Evolutionary conservation across 2,888 invertebrate genomes (phyloP).

Genomic region (Baccha elongata): DNA sequence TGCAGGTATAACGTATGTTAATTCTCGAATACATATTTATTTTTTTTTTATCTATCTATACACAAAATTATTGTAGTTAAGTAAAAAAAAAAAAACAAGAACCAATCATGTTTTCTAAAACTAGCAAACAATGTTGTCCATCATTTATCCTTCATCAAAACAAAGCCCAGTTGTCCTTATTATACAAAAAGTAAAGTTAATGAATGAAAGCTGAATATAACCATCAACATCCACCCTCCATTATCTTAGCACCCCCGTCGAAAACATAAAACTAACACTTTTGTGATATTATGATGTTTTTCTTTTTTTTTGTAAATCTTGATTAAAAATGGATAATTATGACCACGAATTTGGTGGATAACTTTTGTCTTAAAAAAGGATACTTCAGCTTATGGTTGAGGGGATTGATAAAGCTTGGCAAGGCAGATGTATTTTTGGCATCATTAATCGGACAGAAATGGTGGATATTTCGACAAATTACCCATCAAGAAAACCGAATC

Average conservation of each 20-base stretch:
- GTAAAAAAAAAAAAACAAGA: too few relatives aligned
- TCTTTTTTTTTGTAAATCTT: slow-evolving; percentile 40
- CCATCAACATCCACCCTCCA: background rate
- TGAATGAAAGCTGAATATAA: slow-evolving; percentile 22
- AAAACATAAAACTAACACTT: slow-evolving; percentile 65
- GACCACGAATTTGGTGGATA: slow-evolving; percentile 8
- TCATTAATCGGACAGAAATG: slow-evolving; percentile 62
- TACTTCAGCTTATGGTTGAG: background rate
- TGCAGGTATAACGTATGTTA: too few relatives aligned
- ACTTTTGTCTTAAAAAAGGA: background rate
- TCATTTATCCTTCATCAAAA: slow-evolving; percentile 7
- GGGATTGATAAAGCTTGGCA: slow-evolving; percentile 24
- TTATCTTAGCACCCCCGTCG: background rate
- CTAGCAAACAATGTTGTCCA: slow-evolving; percentile 30
- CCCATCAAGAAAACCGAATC: slow-evolving; percentile 66
- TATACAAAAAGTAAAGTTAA: slow-evolving; percentile 29
- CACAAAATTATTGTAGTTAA: too few relatives aligned
- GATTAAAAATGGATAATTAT: slow-evolving; percentile 62
- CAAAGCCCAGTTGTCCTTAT: slow-evolving; percentile 28
- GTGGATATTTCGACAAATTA: slow-evolving; percentile 66
- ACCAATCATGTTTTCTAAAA: slow-evolving; percentile 50
- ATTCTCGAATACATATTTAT: too few relatives aligned
- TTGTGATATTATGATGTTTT: slow-evolving; percentile 54
- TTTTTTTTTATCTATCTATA: too few relatives aligned
- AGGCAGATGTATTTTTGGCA: slow-evolving; percentile 51